Evolutionary conservation across 2,888 invertebrate genomes (phyloP), one percentile per base, ranked within the genome.

Genomic region (Venusia cambrica): DNA sequence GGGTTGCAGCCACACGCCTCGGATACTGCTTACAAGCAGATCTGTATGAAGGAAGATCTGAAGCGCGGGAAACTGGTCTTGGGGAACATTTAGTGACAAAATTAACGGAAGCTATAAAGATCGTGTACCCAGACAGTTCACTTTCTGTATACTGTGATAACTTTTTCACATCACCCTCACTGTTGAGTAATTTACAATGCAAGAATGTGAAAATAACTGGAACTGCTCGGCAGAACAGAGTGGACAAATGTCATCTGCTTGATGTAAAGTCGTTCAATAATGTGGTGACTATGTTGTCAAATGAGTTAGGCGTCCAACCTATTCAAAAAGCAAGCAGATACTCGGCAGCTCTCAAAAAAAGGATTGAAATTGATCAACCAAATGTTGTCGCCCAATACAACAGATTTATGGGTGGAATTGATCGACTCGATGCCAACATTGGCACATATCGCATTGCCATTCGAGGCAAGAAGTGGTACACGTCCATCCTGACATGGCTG

Each of bases 21-120:
- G 59, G 62, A 5, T 62, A 61, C 40, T 41, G 54, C 25, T 33
- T 42, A 8, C 55, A 54, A 42, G 49, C 55, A 22, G 54, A 64
- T 27, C 12, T 18, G 16, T 32, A 51, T 42, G 47, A 59, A 38
- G 59, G 57, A 9, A 34, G 48, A 7, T 41, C 39, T 25, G 40
- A 42, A 37, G 11, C 9, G 11, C 15, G 29, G 2, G 29, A 19
- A 1, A 38, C 33, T 30, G 42, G 42, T 18, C 11, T 31, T 7
- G 22, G 21, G 1, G 22, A 31, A 22, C 31, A 31, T 17, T 16
- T 31, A 12, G 31, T 22, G 4, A 22, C 22, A 2, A 31, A 31
- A 17, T 6, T 22, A n/a, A 22, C 22, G 5, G 11, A 31, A 2
- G 6, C 16, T 5, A 11, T 31, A 16, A 22, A 17, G 12, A 22